Percentiles rank a stretch among this genome's conserved stretches.
Evolutionary conservation across 2,113 vertebrate genomes (phyloP).

Genomic region (Psammodynastes pulverulentus): DNA sequence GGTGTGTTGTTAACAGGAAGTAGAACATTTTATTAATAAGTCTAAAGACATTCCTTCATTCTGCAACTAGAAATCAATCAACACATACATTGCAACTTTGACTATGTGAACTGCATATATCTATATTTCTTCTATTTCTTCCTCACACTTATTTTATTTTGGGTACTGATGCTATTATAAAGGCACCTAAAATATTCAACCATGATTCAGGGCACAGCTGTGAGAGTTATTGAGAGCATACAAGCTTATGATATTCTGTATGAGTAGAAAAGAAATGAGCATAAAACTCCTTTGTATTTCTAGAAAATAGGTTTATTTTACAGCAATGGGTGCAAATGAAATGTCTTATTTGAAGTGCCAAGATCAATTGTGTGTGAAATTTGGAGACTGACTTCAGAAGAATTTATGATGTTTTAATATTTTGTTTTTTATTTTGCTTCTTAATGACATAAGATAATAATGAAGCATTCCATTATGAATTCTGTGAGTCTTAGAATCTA

Average conservation of each 20-base stretch:
- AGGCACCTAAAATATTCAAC: constrained; percentile 15
- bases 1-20: not conserved
- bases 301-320: constrained; percentile 13
- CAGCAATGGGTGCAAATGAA: not conserved
- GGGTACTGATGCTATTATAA: not conserved
- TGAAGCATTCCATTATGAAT: not conserved
- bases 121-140: not conserved
- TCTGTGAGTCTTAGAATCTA: not conserved
- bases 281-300: not conserved
- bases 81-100: not conserved
- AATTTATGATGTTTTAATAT: not conserved
- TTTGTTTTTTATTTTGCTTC: constrained; percentile 2
- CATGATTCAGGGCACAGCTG: not conserved
- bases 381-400: not conserved
- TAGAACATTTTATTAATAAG: not conserved
- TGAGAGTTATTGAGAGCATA: not conserved
- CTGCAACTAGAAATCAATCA: not conserved
- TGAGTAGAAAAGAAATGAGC: constrained; percentile 14
- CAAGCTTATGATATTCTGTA: not conserved
- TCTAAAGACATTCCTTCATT: not conserved
- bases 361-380: not conserved
- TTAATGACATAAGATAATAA: not conserved
- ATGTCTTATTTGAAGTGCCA: constrained; percentile 2
- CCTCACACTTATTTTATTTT: not conserved
- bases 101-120: not conserved